phyloP scores from a whole-genome alignment of 2,113 vertebrate species.

The Nyctibius bracteatus region DNA sequence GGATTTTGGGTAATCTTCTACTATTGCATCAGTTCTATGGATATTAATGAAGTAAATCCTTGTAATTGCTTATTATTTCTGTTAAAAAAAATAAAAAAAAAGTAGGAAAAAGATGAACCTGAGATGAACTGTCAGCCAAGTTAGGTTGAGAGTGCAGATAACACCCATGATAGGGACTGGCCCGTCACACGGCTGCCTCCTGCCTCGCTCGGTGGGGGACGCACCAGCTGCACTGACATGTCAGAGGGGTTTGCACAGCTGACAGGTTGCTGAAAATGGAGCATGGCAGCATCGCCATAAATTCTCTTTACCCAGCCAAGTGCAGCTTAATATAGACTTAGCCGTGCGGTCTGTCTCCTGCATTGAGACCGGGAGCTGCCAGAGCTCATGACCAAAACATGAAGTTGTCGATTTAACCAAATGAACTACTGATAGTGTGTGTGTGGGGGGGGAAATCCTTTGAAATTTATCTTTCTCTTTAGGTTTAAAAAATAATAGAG shows the following conservation, averaged over 20 bases:
- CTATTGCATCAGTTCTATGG: not conserved
- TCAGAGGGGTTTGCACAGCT: slow-evolving; percentile 84
- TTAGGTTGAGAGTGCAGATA: not conserved
- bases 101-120: not conserved
- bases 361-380: not conserved
- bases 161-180: accelerated
- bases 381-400: slow-evolving; percentile 21
- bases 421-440: not conserved
- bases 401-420: not conserved
- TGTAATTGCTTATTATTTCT: not conserved
- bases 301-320: slow-evolving; percentile 81
- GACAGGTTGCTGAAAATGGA: slow-evolving; percentile 80
- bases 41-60: not conserved
- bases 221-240: slow-evolving; percentile 86
- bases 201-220: not conserved
- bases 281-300: slow-evolving; percentile 74
- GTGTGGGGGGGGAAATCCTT: accelerated
- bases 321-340: slow-evolving; percentile 87
- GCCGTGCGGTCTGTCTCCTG: not conserved
- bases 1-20: not conserved
- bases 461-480: not conserved
- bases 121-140: not conserved
- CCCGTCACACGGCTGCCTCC: not conserved
- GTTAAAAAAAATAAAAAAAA: not conserved
- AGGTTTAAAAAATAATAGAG: not conserved